Evolutionary conservation across 2,888 invertebrate species (phyloP), one percentile per base, ranked within the genome.

Genomic region (Patella depressa): DNA sequence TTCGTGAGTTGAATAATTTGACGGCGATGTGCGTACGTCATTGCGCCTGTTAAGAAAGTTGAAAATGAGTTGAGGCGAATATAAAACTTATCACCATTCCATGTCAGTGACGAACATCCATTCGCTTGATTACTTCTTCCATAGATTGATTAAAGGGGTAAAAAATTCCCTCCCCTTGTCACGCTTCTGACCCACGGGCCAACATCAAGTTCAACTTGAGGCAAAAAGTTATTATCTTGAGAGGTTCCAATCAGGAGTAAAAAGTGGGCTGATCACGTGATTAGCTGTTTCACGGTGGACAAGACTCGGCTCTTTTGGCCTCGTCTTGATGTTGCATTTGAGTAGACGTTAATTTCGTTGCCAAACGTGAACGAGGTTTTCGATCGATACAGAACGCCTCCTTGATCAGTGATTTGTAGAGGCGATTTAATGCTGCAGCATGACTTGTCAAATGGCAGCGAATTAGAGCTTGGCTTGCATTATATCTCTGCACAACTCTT

Each of bases 81-180:
- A 65, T 19, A 65, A 65, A 65, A 65, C 65, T 65, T 65, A 65
- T 65, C 65, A 65, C 65, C 19, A 65, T 65, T 65, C 65, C 24
- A 65, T 24, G 14, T 65, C 19, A 65, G 24, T 65, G 65, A 65
- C 65, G 65, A 65, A 65, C 65, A 65, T 65, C 65, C 65, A 65
- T 65, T 65, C 65, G 65, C 65, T 65, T 65, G 65, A 65, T 65
- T 65, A 65, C 65, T 65, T 65, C 24, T 65, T 65, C 65, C 65
- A 65, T 24, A 65, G 65, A 65, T 65, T 65, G 65, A 65, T 65
- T 65, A 65, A 24, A 65, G 24, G 65, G 65, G 65, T 65, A 65
- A 65, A 65, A 65, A 65, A 65, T 24, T 65, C 65, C 19, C 65
- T 65, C 24, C 65, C 65, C 65, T 65, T 65, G 65, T 65, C 65